phyloP scores from a whole-genome alignment of 2,888 invertebrate species.

The Bombylius major region DNA sequence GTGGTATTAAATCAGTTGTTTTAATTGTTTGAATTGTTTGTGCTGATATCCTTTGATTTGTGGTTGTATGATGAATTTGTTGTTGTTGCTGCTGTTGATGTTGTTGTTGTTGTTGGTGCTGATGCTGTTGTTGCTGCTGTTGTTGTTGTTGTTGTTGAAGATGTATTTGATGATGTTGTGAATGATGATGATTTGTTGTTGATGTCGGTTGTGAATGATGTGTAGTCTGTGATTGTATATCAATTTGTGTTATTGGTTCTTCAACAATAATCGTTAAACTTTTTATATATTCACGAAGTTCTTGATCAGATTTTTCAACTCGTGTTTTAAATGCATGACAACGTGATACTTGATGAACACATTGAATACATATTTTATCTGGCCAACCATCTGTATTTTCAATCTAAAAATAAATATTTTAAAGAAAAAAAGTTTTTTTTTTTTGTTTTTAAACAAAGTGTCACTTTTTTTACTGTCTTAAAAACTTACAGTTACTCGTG shows the following conservation, averaged over 20 bases:
- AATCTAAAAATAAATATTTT: conserved; percentile 37
- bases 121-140: conserved; percentile 16
- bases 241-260: conserved; percentile 20
- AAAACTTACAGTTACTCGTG: conserved; percentile 43
- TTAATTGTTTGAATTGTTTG: neutral
- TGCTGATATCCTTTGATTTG: neutral
- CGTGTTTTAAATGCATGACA: conserved; percentile 50
- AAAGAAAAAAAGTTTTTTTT: neutral
- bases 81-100: conserved; percentile 16
- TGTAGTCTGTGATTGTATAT: conserved; percentile 11
- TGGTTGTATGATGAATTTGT: neutral
- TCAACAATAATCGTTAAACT: conserved; percentile 31
- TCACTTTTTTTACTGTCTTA: neutral
- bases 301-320: conserved; percentile 45
- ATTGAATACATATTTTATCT: conserved; percentile 47
- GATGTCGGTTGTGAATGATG: conserved; percentile 2
- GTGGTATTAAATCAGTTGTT: neutral
- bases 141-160: conserved; percentile 14
- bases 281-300: conserved; percentile 40
- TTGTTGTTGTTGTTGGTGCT: conserved; percentile 9
- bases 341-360: conserved; percentile 51
- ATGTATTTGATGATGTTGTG: neutral
- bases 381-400: conserved; percentile 48
- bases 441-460: neutral
- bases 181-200: neutral